Base-by-base conservation (phyloP, 2,888 invertebrate species). In the Mimas tiliae region DNA sequence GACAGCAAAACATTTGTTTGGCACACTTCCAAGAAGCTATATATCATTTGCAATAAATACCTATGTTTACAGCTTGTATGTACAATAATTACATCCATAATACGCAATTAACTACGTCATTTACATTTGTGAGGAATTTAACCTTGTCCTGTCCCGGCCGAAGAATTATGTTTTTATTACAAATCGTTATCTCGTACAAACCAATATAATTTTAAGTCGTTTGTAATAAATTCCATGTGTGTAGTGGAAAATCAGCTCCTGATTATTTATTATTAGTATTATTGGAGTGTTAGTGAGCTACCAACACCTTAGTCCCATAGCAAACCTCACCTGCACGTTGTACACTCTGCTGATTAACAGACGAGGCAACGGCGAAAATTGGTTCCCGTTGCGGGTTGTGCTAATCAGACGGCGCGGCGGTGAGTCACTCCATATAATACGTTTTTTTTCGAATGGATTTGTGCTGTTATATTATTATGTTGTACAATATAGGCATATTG, bases 81-180 rank as follows among this genome's bases (percentile, higher is more conserved):
- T 8, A 38, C 50, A 62, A 65, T 50, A 55, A 55, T 53, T 66
- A 62, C 66, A 38, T 69, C 14, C 65, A 65, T 66, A 69, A 65
- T 42, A 12, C 19, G 38, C 19, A 42, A 55, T 55, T 38, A 55
- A 33, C 33, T 11, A 38, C 38, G 19, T 16, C 33, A 38, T 16
- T 16, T 16, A 16, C 16, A 55, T 55, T 42, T 42, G 58, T 21
- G n/a, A 12, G 58, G 58, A 58, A 58, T 58, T 19, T 7, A 42
- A 58, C 58, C 58, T 58, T 58, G 58, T 38, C 12, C 34, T 55
- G 55, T 42, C 19, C n/a, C n/a, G n/a, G n/a, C n/a, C 16, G 38
- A 42, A 42, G 3, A 58, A 14, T 33, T 52, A 52, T 27, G 58
- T 12, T 58, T 42, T 38, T 58, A 19, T 6, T 12, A 42, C 7